Conservation (phyloP, 1,140 invertebrate species). For the Lasaia peninsularis region DNA sequence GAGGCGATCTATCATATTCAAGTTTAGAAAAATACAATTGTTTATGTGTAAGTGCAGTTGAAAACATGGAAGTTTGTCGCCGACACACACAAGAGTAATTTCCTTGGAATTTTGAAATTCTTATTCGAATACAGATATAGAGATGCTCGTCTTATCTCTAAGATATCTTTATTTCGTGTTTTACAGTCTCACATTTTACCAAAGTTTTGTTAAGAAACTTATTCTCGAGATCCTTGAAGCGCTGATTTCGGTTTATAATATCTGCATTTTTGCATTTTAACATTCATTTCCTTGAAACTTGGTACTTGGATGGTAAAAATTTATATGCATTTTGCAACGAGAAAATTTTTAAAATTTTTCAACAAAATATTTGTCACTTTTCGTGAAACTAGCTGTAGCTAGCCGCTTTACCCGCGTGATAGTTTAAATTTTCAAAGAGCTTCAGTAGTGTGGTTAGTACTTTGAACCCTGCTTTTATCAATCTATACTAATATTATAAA, state of each 20-base stretch:
- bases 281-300: slow-evolving; percentile 1
- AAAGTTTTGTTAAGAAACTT: slow-evolving; percentile 10
- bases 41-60: background rate
- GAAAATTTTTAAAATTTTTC: too few relatives aligned
- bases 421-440: too few relatives aligned
- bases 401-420: too few relatives aligned
- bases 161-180: background rate
- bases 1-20: background rate
- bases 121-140: slow-evolving; percentile 4
- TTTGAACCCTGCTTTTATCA: too few relatives aligned
- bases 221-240: background rate
- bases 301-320: background rate
- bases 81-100: background rate
- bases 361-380: too few relatives aligned
- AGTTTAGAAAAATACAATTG: background rate
- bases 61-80: background rate
- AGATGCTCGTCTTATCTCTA: too few relatives aligned
- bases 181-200: slow-evolving; percentile 5
- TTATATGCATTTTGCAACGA: background rate
- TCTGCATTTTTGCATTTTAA: slow-evolving; percentile 8
- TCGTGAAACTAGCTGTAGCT: too few relatives aligned
- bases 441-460: too few relatives aligned
- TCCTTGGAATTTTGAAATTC: background rate
- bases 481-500: too few relatives aligned
- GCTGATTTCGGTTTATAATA: slow-evolving; percentile 6